phyloP scores from a whole-genome alignment of 2,113 vertebrate species.

The Prunella himalayana region DNA sequence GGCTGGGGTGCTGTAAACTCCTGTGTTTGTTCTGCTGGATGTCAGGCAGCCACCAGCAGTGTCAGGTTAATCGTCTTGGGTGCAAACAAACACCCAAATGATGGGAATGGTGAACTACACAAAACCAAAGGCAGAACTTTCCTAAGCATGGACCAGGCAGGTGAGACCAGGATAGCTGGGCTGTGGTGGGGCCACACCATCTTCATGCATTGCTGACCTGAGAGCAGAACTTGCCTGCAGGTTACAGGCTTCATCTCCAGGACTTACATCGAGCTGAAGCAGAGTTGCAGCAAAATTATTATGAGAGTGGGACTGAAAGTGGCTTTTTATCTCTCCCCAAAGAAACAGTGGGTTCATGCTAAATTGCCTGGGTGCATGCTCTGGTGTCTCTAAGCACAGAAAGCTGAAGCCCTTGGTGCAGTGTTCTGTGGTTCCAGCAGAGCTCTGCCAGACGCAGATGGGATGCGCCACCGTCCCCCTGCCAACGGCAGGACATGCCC shows the following conservation, averaged over 20 bases:
- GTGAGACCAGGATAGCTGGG: background rate
- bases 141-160: background rate
- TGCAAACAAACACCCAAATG: background rate
- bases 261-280: background rate
- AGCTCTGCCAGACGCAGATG: background rate
- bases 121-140: background rate
- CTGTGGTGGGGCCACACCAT: background rate
- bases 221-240: background rate
- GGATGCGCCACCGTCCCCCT: background rate
- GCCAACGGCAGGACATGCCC: background rate
- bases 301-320: background rate
- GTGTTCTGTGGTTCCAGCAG: background rate
- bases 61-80: background rate
- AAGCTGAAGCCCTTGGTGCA: background rate
- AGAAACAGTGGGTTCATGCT: background rate
- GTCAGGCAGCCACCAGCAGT: background rate
- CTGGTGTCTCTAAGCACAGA: background rate
- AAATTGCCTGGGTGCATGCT: background rate
- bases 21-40: background rate
- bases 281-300: background rate
- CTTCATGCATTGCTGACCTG: fast-evolving
- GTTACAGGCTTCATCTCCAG: background rate
- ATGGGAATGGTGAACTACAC: background rate
- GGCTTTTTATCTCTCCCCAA: background rate
- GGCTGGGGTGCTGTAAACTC: background rate